These are phyloP conservation scores for Atta colombica DNA, from an alignment of 1,140 invertebrate species.

Conservation along the genomic window DNA sequence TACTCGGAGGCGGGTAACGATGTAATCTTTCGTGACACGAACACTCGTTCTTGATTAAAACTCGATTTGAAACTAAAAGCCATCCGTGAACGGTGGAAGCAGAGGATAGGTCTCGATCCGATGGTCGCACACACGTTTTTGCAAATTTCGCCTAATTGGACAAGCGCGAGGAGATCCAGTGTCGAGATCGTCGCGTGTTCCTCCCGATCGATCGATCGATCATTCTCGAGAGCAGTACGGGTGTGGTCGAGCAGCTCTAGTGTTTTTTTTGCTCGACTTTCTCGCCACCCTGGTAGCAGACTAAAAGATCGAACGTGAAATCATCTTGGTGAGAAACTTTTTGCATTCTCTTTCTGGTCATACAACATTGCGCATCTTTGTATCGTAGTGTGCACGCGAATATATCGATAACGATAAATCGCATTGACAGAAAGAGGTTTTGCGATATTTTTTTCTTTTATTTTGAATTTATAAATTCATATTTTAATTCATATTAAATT, in stretches of 20 bases:
- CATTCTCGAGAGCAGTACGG: slow-evolving; percentile 53
- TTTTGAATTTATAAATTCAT: not conserved
- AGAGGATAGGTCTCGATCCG: not conserved
- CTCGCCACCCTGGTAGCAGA: slow-evolving; percentile 46
- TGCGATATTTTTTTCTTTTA: not conserved
- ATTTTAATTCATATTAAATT: not conserved
- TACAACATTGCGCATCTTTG: slow-evolving; percentile 22
- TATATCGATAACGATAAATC: slow-evolving; percentile 33
- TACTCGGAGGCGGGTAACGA: slow-evolving; percentile 1
- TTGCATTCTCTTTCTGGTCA: slow-evolving; percentile 27
- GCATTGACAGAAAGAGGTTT: not conserved
- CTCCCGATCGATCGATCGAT: slow-evolving; percentile 69
- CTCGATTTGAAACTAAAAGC: slow-evolving; percentile 34
- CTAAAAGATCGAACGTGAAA: slow-evolving; percentile 29
- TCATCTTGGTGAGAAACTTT: slow-evolving; percentile 21
- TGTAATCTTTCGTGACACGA: slow-evolving; percentile 19
- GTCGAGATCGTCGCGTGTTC: slow-evolving; percentile 65
- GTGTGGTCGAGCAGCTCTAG: slow-evolving; percentile 30
- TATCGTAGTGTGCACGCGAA: not conserved
- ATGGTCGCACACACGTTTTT: slow-evolving; percentile 53
- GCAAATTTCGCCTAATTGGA: slow-evolving; percentile 79
- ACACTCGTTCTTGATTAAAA: slow-evolving; percentile 26
- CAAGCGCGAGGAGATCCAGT: slow-evolving; percentile 57
- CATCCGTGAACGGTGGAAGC: slow-evolving; percentile 5
- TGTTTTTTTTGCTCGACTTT: slow-evolving; percentile 9